Evolutionary conservation across 2,888 invertebrate species (phyloP).

Genomic region (Hylaea fasciaria): DNA sequence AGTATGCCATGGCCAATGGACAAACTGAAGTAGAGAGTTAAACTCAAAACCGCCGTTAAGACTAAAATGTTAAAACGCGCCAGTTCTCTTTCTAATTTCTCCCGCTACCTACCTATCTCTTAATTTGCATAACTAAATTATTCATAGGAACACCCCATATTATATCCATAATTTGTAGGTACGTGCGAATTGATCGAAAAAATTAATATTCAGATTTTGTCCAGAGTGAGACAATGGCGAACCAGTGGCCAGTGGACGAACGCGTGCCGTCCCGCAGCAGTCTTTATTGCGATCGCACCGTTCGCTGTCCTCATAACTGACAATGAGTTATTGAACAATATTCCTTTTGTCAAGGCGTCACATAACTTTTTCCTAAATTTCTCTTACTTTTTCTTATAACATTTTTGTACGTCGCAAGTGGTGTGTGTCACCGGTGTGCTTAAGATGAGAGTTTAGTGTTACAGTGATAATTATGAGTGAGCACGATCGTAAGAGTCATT

Average conservation of each 20-base stretch:
- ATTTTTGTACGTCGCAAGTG: slow-evolving; percentile 33
- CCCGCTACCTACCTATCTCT: slow-evolving; percentile 32
- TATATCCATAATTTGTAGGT: slow-evolving; percentile 33
- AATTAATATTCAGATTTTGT: slow-evolving; percentile 80
- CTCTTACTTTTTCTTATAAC: slow-evolving; percentile 22
- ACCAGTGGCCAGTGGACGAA: slow-evolving; percentile 64
- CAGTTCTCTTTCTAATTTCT: slow-evolving; percentile 33
- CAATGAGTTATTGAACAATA: slow-evolving; percentile 71
- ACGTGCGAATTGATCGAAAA: slow-evolving; percentile 42
- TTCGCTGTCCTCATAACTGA: slow-evolving; percentile 76
- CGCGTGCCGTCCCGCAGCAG: slow-evolving; percentile 65
- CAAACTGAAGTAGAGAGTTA: slow-evolving; percentile 16
- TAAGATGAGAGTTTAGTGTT: slow-evolving; percentile 47
- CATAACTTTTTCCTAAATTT: slow-evolving; percentile 29
- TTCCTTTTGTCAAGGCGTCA: slow-evolving; percentile 41
- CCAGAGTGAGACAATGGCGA: slow-evolving; percentile 67
- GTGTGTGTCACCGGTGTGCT: slow-evolving; percentile 44
- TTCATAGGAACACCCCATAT: slow-evolving; percentile 35
- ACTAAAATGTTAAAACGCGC: slow-evolving; percentile 15
- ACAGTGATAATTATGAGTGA: slow-evolving; percentile 70
- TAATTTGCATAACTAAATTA: slow-evolving; percentile 36
- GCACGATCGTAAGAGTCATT: slow-evolving; percentile 66
- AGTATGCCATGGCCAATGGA: slow-evolving; percentile 19
- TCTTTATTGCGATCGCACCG: slow-evolving; percentile 75
- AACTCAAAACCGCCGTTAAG: not conserved